Percentiles rank a stretch among this genome's conserved stretches.
Conservation (phyloP, 2,888 invertebrate genomes). For the Drosophila nr. perissopoda region DNA sequence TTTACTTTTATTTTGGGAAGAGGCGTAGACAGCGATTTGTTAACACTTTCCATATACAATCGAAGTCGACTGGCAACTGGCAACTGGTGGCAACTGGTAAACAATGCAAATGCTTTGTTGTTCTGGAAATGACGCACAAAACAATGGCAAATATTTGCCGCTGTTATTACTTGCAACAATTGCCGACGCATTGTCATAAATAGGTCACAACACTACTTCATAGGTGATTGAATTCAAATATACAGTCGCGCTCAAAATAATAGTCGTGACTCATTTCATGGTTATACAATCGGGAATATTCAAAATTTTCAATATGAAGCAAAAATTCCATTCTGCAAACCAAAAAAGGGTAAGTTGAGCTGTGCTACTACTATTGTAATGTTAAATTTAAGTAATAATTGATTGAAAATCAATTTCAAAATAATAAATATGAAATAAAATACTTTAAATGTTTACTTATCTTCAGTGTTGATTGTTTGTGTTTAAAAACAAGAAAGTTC, state of each 20-base stretch:
- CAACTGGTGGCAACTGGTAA: not conserved
- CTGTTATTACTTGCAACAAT: slow-evolving; percentile 30
- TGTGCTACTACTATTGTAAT: no score
- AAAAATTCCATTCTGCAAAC: no score
- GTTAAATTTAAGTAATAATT: no score
- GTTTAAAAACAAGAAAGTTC: no score
- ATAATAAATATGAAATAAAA: no score
- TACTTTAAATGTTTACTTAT: no score
- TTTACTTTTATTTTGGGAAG: slow-evolving; percentile 42
- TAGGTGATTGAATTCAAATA: not conserved
- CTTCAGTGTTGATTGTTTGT: no score
- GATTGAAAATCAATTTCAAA: no score
- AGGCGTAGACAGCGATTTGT: slow-evolving; percentile 22
- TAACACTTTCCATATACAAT: slow-evolving; percentile 47
- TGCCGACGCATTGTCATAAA: slow-evolving; percentile 14
- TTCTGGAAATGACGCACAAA: slow-evolving; percentile 8
- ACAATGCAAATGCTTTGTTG: slow-evolving; percentile 62
- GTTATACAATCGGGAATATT: not conserved
- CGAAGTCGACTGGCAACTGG: slow-evolving; percentile 4
- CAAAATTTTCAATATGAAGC: not conserved
- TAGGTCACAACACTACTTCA: not conserved
- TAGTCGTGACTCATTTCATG: not conserved
- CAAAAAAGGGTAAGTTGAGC: no score
- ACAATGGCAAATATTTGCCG: slow-evolving; percentile 44
- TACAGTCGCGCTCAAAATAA: not conserved